These are phyloP conservation scores for Opisthograptis luteolata DNA, from an alignment of 2,888 invertebrate genomes.

Conservation along the genomic window DNA sequence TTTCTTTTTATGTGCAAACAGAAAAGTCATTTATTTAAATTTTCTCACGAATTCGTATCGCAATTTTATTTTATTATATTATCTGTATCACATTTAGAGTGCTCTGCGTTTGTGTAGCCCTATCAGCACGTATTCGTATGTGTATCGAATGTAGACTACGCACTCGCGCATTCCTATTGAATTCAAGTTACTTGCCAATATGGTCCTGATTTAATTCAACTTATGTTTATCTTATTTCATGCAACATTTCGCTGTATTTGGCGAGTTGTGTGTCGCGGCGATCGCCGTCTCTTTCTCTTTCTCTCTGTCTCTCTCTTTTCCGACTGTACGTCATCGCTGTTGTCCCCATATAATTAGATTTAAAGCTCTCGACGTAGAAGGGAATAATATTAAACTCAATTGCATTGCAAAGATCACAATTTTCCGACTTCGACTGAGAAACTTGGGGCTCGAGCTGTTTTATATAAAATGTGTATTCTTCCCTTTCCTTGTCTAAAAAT, in stretches of 20 bases:
- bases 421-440: constrained; percentile 56
- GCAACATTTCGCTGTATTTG: constrained; percentile 24
- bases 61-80: constrained; percentile 84
- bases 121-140: constrained; percentile 45
- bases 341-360: constrained; percentile 79
- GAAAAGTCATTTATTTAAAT: constrained; percentile 85
- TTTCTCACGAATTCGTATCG: constrained; percentile 84
- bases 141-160: constrained; percentile 37
- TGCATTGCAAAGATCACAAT: constrained; percentile 79
- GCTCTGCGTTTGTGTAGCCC: constrained; percentile 63
- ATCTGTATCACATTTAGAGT: constrained; percentile 81
- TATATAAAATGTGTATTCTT: constrained; percentile 34
- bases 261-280: constrained; percentile 7
- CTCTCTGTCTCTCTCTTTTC: no score
- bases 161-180: constrained; percentile 32
- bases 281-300: constrained; percentile 43
- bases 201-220: constrained; percentile 42
- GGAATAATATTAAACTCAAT: constrained; percentile 80
- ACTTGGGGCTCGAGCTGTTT: constrained; percentile 46
- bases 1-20: constrained; percentile 85
- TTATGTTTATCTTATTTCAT: constrained; percentile 27
- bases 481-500: constrained; percentile 24
- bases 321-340: constrained; percentile 62
- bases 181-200: constrained; percentile 41
- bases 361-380: constrained; percentile 75